These are phyloP conservation scores for Eretmocerus hayati DNA, from an alignment of 2,888 invertebrate genomes.

Conservation along the genomic window DNA sequence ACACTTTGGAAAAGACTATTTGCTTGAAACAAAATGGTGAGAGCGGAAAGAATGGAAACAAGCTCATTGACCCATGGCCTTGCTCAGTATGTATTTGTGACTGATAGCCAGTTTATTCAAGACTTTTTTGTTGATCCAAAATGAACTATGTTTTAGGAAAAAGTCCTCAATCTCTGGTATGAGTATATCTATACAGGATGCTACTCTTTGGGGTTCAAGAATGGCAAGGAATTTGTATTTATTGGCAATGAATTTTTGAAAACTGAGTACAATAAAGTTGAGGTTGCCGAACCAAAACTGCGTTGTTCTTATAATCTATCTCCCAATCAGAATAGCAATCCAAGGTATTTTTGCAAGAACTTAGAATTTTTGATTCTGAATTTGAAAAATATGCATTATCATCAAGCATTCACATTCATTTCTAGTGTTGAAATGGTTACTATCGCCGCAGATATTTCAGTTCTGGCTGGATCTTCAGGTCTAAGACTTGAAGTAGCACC, in stretches of 20 bases:
- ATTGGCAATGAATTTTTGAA: conserved; percentile 12
- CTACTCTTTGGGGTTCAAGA: conserved; percentile 17
- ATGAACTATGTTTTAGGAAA: conserved; percentile 5
- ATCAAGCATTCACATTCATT: too few relatives aligned
- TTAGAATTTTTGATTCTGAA: too few relatives aligned
- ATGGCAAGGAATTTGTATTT: conserved; percentile 8
- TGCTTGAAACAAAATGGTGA: conserved; percentile 7
- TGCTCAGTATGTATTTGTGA: too few relatives aligned
- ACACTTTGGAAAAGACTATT: conserved; percentile 15
- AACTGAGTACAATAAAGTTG: conserved; percentile 17
- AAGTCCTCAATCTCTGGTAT: conserved; percentile 15
- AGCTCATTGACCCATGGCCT: too few relatives aligned
- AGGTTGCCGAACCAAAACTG: conserved; percentile 14
- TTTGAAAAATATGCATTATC: too few relatives aligned
- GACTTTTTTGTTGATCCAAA: background rate
- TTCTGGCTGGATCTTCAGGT: conserved; percentile 11
- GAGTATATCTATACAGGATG: conserved; percentile 22
- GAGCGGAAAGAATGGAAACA: too few relatives aligned
- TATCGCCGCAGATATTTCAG: conserved; percentile 11
- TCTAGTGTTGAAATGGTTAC: conserved; percentile 14
- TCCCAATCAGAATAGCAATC: conserved; percentile 1
- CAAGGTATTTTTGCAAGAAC: conserved; percentile 7
- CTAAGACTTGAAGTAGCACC: conserved; percentile 13
- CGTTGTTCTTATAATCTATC: conserved; percentile 12
- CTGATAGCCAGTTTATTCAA: background rate